These are phyloP conservation scores for Novumbra hubbsi DNA, from an alignment of 2,797 vertebrate genomes.

Conservation along the genomic window DNA sequence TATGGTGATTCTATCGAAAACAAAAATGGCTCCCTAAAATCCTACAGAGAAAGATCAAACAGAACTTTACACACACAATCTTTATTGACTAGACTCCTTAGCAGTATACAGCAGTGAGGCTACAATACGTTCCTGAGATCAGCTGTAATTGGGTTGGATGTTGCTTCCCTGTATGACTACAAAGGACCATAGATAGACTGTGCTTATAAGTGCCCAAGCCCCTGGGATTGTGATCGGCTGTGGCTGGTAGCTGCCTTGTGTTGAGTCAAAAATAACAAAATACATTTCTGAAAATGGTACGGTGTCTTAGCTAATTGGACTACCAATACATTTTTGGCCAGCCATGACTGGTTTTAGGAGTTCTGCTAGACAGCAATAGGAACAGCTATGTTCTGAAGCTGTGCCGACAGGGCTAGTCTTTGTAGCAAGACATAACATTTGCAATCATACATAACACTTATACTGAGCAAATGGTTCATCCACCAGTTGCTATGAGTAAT, in stretches of 20 bases:
- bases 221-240: neutral
- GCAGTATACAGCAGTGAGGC: constrained; percentile 24
- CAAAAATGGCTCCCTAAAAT: constrained; percentile 25
- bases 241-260: constrained; percentile 14
- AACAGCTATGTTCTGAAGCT: neutral
- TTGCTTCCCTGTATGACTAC: constrained; percentile 5
- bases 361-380: neutral
- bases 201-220: neutral
- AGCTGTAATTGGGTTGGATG: constrained; percentile 2
- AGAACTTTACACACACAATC: neutral
- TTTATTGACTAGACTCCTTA: constrained; percentile 12
- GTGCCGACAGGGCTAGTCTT: neutral
- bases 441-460: neutral
- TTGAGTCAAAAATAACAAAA: constrained; percentile 4
- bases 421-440: neutral
- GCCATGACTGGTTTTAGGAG: neutral
- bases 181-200: neutral
- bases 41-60: neutral
- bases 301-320: neutral
- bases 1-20: constrained; percentile 12
- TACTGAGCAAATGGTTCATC: constrained; percentile 25
- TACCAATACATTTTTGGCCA: neutral
- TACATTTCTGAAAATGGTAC: constrained; percentile 1
- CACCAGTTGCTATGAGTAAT: constrained; percentile 21
- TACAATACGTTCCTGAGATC: constrained; percentile 25